Evolutionary conservation across 2,888 invertebrate species (phyloP).

Genomic region (Standfussiana lucernea): DNA sequence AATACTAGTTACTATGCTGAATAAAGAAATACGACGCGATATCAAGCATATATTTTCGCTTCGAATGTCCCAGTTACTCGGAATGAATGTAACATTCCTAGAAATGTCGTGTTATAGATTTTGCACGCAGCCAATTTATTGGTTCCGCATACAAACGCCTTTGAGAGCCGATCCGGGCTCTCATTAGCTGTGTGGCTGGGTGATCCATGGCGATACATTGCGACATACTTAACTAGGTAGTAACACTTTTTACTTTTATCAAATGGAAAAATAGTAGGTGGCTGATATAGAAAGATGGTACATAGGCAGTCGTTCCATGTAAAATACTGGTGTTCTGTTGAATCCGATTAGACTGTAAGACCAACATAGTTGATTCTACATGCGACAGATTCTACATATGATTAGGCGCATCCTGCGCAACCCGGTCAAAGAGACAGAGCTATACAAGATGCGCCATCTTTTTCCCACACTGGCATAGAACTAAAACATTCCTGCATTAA

Average conservation of each 20-base stretch:
- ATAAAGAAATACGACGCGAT: not conserved
- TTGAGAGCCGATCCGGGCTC: not conserved
- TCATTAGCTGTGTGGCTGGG: constrained; percentile 1
- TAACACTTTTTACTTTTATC: not conserved
- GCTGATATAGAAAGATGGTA: not conserved
- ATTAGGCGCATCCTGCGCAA: too few relatives aligned
- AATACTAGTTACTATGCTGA: not conserved
- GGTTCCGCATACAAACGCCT: constrained; percentile 11
- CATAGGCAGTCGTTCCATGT: not conserved
- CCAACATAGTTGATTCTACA: too few relatives aligned
- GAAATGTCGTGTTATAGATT: constrained; percentile 4
- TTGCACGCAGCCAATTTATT: constrained; percentile 15
- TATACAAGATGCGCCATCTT: too few relatives aligned
- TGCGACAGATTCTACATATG: too few relatives aligned
- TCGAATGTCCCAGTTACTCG: not conserved
- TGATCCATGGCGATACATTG: not conserved
- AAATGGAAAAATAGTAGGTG: not conserved
- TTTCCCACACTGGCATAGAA: too few relatives aligned
- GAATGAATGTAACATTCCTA: not conserved
- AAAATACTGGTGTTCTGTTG: not conserved
- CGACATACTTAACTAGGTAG: not conserved
- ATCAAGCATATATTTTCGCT: not conserved
- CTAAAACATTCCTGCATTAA: too few relatives aligned
- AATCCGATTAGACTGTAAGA: not conserved
- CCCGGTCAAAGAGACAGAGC: too few relatives aligned